A percentile compares a stretch with the other conserved stretches of the same genome.
phyloP scores from a whole-genome alignment of 2,113 vertebrate species.

The Paradoxurus hermaphroditus region DNA sequence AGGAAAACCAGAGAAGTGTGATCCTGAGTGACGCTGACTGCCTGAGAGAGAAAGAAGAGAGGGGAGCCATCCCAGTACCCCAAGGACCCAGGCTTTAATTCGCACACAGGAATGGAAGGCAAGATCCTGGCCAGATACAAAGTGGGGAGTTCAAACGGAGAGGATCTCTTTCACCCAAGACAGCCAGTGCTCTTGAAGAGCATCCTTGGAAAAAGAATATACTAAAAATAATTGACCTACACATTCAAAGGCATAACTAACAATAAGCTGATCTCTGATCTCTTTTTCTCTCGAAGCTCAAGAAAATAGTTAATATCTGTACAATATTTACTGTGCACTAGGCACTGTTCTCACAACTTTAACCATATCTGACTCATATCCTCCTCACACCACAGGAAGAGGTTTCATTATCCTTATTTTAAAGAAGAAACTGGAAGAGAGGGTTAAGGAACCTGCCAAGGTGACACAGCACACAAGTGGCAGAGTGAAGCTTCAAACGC shows the following conservation, averaged over 20 bases:
- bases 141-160: background rate
- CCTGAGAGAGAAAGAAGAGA: background rate
- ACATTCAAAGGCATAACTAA: background rate
- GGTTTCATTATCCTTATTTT: background rate
- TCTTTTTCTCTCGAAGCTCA: background rate
- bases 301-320: background rate
- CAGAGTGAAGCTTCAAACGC: background rate
- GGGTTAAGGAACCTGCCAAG: background rate
- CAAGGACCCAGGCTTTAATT: background rate
- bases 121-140: background rate
- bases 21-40: background rate
- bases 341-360: background rate
- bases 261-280: background rate
- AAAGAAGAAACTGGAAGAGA: background rate
- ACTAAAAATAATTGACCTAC: background rate
- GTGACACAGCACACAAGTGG: background rate
- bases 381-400: background rate
- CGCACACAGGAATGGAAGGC: background rate
- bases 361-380: background rate
- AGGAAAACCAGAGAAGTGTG: background rate
- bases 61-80: background rate
- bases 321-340: background rate
- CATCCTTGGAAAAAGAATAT: background rate
- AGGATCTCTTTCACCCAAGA: background rate
- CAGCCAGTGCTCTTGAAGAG: background rate